Percentiles rank a stretch among this genome's conserved stretches.
phyloP scores from a whole-genome alignment of 2,888 invertebrate species.

The Syrphus vitripennis region DNA sequence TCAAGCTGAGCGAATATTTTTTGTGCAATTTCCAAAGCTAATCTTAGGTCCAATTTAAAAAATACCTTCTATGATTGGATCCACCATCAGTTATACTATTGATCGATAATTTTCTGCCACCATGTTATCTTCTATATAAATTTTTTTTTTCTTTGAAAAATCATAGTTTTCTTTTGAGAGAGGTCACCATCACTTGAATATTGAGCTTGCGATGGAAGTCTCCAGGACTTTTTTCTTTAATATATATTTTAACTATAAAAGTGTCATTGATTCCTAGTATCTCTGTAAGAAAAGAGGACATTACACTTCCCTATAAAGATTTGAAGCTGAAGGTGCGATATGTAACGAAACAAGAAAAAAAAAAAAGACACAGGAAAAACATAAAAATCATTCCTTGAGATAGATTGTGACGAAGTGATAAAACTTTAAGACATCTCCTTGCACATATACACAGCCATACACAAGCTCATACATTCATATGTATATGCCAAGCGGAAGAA shows the following conservation, averaged over 20 bases:
- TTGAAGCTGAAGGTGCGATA: not conserved
- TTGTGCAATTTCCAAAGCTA: not conserved
- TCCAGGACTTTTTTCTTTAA: not conserved
- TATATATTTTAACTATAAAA: conserved; percentile 11
- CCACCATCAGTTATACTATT: not conserved
- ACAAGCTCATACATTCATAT: not conserved
- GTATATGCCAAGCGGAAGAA: not conserved
- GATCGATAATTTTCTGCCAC: not conserved
- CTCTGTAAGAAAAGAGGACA: conserved; percentile 22
- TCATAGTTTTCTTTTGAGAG: conserved; percentile 32
- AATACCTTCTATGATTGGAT: not conserved
- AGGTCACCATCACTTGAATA: conserved; percentile 48
- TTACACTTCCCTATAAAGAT: not conserved
- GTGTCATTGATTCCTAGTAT: conserved; percentile 38
- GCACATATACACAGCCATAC: not conserved
- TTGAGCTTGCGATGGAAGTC: no score
- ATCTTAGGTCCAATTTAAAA: not conserved
- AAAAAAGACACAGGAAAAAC: conserved; percentile 52
- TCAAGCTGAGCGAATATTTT: not conserved
- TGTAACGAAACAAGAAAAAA: conserved; percentile 21
- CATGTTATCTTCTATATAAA: not conserved
- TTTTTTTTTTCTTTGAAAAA: not conserved
- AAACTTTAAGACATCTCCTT: conserved; percentile 59
- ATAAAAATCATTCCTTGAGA: conserved; percentile 54
- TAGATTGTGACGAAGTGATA: conserved; percentile 62